These are phyloP conservation scores for Tricholaema leucomelas DNA, from an alignment of 2,113 vertebrate genomes.

Conservation along the genomic window DNA sequence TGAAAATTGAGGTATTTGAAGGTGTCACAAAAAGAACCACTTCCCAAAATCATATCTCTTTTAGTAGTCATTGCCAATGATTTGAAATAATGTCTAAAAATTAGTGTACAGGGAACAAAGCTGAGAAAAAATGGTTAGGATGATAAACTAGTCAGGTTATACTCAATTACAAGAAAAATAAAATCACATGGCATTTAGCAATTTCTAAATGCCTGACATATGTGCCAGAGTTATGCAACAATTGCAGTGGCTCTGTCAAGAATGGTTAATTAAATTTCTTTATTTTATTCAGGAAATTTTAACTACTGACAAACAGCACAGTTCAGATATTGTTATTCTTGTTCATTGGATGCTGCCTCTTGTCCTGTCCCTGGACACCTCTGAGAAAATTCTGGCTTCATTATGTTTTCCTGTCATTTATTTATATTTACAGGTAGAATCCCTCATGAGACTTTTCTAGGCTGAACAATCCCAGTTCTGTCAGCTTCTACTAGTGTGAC, in stretches of 20 bases:
- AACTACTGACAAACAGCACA: neutral
- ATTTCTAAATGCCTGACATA: neutral
- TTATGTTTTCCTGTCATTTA: neutral
- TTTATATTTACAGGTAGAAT: neutral
- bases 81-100: neutral
- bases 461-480: neutral
- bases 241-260: neutral
- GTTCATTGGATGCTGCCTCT: neutral
- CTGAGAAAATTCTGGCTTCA: neutral
- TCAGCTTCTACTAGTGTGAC: neutral
- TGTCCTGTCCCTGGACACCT: neutral
- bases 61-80: neutral
- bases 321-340: neutral
- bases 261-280: neutral
- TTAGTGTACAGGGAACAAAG: neutral
- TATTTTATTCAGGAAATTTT: neutral
- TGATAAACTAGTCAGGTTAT: neutral
- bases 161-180: neutral
- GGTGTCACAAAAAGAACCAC: neutral
- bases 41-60: neutral
- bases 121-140: neutral
- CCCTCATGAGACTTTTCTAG: neutral
- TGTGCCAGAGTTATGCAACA: neutral
- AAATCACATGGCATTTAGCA: neutral
- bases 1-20: slow-evolving; percentile 26